Percentiles rank a stretch among this genome's conserved stretches.
These are phyloP conservation scores for Tholera decimalis DNA, from an alignment of 2,888 invertebrate species.

Conservation along the genomic window DNA sequence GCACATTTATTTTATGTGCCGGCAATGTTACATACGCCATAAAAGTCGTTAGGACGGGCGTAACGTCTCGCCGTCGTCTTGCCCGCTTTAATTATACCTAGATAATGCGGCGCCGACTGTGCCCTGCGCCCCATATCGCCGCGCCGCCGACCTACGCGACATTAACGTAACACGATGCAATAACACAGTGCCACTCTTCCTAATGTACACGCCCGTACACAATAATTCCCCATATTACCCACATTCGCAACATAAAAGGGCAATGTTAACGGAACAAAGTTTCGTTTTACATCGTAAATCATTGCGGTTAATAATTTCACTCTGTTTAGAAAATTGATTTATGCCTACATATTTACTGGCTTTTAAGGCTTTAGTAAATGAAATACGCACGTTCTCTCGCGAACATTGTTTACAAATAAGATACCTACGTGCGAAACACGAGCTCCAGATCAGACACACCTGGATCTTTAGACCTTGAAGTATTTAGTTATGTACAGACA, in stretches of 20 bases:
- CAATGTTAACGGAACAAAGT: slow-evolving; percentile 72
- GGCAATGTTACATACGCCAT: slow-evolving; percentile 91
- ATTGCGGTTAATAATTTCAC: slow-evolving; percentile 81
- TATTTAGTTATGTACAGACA: neutral
- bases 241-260: slow-evolving; percentile 70
- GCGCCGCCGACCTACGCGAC: slow-evolving; percentile 71
- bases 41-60: slow-evolving; percentile 91
- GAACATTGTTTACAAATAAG: slow-evolving; percentile 59
- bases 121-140: slow-evolving; percentile 71
- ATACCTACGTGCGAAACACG: slow-evolving; percentile 45
- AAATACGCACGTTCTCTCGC: slow-evolving; percentile 70
- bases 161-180: slow-evolving; percentile 86
- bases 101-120: slow-evolving; percentile 86
- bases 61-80: slow-evolving; percentile 90
- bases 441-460: slow-evolving; percentile 18
- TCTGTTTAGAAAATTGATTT: slow-evolving; percentile 86
- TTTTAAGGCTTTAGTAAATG: slow-evolving; percentile 79
- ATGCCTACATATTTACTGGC: slow-evolving; percentile 82
- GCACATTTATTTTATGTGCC: slow-evolving; percentile 91
- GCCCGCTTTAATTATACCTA: slow-evolving; percentile 90
- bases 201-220: slow-evolving; percentile 76
- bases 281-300: slow-evolving; percentile 80
- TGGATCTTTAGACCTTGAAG: slow-evolving; percentile 34
- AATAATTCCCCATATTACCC: slow-evolving; percentile 72
- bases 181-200: slow-evolving; percentile 83